Conservation (phyloP, 2,888 invertebrate genomes). For the Leptopterna dolabrata region DNA sequence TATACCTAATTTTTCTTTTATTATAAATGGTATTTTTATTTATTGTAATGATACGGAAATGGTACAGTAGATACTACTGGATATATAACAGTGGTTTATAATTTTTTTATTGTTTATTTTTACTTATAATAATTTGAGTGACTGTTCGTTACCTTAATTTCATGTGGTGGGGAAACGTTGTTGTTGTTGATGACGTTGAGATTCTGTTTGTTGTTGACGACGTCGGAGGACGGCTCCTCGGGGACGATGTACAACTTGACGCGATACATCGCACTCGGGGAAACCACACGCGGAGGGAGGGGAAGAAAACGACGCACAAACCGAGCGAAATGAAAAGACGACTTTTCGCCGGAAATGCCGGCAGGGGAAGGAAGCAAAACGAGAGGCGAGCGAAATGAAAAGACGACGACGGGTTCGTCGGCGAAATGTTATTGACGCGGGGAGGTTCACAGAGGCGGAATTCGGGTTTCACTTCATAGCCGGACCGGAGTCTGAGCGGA, state of each 20-base stretch:
- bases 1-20: no score
- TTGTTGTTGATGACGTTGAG: slow-evolving; percentile 35
- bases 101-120: no score
- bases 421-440: not conserved
- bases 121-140: no score
- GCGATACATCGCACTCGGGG: slow-evolving; percentile 62
- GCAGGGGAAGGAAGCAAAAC: not conserved
- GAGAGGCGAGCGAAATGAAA: not conserved
- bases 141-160: not conserved
- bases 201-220: slow-evolving; percentile 35
- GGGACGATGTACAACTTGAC: slow-evolving; percentile 64
- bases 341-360: not conserved
- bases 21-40: no score
- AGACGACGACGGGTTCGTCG: not conserved
- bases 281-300: not conserved
- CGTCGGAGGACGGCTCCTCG: slow-evolving; percentile 56
- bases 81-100: no score
- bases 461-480: not conserved
- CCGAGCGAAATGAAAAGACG: not conserved
- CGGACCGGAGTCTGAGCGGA: not conserved
- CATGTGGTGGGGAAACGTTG: not conserved
- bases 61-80: no score
- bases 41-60: no score
- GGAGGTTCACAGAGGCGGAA: no score
- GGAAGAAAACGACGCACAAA: not conserved